phyloP scores from a whole-genome alignment of 2,797 vertebrate species.

The Oreortyx pictus region DNA sequence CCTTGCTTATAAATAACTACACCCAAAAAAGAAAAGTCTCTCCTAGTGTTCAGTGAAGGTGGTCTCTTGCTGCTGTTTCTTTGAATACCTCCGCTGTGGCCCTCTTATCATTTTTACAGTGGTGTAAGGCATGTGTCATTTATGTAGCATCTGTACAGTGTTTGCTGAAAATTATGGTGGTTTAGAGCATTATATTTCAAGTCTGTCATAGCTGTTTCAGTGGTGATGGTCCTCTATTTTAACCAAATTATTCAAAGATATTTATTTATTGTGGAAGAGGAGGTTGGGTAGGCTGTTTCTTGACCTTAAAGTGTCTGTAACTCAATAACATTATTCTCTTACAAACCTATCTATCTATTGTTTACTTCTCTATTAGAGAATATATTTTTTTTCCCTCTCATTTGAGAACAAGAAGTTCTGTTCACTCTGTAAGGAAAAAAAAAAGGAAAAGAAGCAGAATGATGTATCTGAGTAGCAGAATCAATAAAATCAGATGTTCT shows the following conservation, averaged over 20 bases:
- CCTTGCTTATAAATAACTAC: background rate
- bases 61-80: constrained; percentile 47
- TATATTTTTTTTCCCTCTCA: background rate
- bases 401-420: background rate
- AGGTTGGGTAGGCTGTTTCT: background rate
- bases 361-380: background rate
- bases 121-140: constrained; percentile 51
- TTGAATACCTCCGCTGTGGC: constrained; percentile 35
- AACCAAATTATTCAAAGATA: constrained; percentile 34
- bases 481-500: background rate
- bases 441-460: background rate
- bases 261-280: background rate
- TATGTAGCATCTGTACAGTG: constrained; percentile 34
- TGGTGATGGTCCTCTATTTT: constrained; percentile 32
- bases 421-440: background rate
- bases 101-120: constrained; percentile 70
- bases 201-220: constrained; percentile 52
- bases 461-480: background rate
- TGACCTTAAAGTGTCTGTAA: constrained; percentile 20
- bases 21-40: background rate
- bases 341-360: background rate
- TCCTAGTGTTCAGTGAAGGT: constrained; percentile 36
- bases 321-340: background rate
- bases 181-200: constrained; percentile 66
- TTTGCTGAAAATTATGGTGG: constrained; percentile 63